These are phyloP conservation scores for Xylocampa areola DNA, from an alignment of 2,888 invertebrate species.

Conservation along the genomic window DNA sequence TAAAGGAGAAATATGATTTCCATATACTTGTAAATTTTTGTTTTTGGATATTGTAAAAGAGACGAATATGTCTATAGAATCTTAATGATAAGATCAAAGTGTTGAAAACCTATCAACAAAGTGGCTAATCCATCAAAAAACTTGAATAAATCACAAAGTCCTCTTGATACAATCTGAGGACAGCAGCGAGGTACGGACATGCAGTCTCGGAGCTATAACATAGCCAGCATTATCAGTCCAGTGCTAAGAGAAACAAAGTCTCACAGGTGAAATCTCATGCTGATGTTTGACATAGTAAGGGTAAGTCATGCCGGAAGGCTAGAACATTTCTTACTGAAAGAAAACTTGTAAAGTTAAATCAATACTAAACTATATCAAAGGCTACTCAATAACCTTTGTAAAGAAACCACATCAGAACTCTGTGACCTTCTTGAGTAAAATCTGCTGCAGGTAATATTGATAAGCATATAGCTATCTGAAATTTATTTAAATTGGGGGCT, in stretches of 20 bases:
- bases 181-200: no score
- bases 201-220: not conserved
- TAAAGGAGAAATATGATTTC: not conserved
- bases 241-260: constrained; percentile 1
- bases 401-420: not conserved
- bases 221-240: no score
- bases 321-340: not conserved
- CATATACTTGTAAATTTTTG: not conserved
- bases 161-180: constrained; percentile 8
- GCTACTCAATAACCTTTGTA: no score
- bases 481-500: not conserved
- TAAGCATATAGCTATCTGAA: not conserved
- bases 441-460: not conserved
- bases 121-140: no score
- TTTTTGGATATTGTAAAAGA: not conserved
- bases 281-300: not conserved
- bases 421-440: not conserved
- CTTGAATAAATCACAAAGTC: constrained; percentile 5
- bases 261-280: not conserved
- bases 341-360: constrained; percentile 1
- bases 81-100: no score
- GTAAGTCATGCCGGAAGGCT: not conserved
- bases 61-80: no score
- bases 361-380: not conserved
- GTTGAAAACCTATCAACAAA: no score